phyloP scores from a whole-genome alignment of 2,113 vertebrate genomes.

The Megaceryle maxima region DNA sequence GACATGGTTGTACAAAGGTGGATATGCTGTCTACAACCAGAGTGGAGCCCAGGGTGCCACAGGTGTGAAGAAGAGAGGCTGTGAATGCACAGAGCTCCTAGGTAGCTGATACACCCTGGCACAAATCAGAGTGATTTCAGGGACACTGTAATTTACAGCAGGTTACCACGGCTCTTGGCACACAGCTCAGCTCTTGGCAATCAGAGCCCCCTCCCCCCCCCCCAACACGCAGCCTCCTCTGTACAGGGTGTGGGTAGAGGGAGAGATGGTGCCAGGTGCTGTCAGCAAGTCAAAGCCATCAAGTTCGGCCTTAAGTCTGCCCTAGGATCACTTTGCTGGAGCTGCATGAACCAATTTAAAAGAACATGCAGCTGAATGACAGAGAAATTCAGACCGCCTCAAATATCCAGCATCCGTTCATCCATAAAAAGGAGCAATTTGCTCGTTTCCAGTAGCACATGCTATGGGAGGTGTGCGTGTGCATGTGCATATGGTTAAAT shows the following conservation, averaged over 20 bases:
- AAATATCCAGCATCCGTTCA: background rate
- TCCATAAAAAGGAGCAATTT: background rate
- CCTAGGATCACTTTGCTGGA: background rate
- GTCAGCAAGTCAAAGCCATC: background rate
- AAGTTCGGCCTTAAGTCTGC: background rate
- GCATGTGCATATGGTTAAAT: rapidly evolving
- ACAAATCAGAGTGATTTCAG: background rate
- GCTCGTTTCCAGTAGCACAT: background rate
- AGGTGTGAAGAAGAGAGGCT: background rate
- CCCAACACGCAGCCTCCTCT: background rate
- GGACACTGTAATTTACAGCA: background rate
- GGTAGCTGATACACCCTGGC: background rate
- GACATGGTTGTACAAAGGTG: rapidly evolving
- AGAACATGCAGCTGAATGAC: background rate
- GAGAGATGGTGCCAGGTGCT: background rate
- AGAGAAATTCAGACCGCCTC: background rate
- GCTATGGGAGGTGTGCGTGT: background rate
- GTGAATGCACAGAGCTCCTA: background rate
- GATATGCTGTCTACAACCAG: background rate
- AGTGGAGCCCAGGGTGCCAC: background rate
- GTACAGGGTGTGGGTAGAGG: background rate
- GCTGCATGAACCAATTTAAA: background rate
- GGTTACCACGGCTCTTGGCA: background rate
- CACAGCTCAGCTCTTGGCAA: background rate
- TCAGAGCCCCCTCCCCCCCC: background rate